These are phyloP conservation scores for Spheniscus humboldti DNA, from an alignment of 2,797 vertebrate genomes.

Conservation along the genomic window DNA sequence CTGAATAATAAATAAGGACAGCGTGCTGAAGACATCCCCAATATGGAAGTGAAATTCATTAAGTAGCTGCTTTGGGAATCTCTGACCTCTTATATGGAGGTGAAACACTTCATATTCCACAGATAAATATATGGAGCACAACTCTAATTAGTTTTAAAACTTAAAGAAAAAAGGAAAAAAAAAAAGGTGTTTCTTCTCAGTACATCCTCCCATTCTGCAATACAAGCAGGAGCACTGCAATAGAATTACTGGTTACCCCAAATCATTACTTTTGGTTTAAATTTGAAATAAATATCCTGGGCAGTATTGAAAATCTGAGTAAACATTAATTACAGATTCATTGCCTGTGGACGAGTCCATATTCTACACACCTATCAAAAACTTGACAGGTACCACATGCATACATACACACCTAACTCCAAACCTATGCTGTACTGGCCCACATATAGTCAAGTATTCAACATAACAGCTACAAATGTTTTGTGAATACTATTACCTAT, in stretches of 20 bases:
- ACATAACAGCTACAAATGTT: accelerated
- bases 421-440: background rate
- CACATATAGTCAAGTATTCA: background rate
- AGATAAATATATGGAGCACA: background rate
- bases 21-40: background rate
- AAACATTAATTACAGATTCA: background rate
- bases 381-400: background rate
- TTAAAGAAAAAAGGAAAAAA: background rate
- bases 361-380: background rate
- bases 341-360: background rate
- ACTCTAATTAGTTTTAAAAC: background rate
- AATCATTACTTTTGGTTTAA: background rate
- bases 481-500: background rate
- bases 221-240: background rate
- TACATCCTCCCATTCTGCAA: background rate
- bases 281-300: background rate
- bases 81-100: background rate
- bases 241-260: background rate
- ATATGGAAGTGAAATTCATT: background rate
- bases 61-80: background rate
- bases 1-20: background rate
- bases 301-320: background rate
- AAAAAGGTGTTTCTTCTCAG: background rate
- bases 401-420: background rate
- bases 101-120: background rate